Base-by-base conservation (phyloP, 2,113 vertebrate species). In the Pygoscelis antarcticus region DNA sequence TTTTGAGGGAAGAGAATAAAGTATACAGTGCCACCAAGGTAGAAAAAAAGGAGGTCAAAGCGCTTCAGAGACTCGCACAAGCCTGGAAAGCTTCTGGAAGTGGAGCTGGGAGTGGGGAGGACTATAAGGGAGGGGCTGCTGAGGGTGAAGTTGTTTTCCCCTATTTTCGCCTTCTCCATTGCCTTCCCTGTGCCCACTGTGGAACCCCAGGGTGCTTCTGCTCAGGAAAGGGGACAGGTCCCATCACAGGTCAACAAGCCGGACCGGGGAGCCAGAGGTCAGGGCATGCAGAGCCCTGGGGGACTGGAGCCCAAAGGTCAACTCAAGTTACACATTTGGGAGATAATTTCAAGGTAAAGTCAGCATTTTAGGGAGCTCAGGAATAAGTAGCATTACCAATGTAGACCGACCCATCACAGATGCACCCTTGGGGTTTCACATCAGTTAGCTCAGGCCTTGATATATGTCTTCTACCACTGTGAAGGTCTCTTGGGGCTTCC, bases 1-100 rank as follows among this genome's bases (percentile, higher is more conserved):
- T 89, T 91, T 46, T 92, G 72, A 92, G 94, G 89, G 64, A 68
- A 89, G 25, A 87, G 26, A 87, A 94, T 83, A 75, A 92, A 96
- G 72, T 5, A 1, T 29, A 7, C 1, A 1, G 65, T 80, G 58
- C 68, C 66, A 77, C 30, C 40, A 60, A 64, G 32, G 68, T 9
- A 68, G 76, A 36, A 58, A 66, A 96, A 96, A 92, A 83, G 36
- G 60, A 91, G 89, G 80, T 87, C 91, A 91, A 47, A 75, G 30
- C 4, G 2, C 89, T 86, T 78, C 70, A 86, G 75, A 87, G n/a
- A 64, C 26, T 89, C 3, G 0, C 7, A 3, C 13, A 81, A 61
- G 36, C 40, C 75, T 86, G n/a, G 18, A 64, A 87, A 84, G 18
- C 15, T 75, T 71, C 58, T 82, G 86, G 46, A 78, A 90, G 54